Evolutionary conservation across 64 coral and sea anemone species (phyloP).

Genomic region (Pocillopora verrucosa): DNA sequence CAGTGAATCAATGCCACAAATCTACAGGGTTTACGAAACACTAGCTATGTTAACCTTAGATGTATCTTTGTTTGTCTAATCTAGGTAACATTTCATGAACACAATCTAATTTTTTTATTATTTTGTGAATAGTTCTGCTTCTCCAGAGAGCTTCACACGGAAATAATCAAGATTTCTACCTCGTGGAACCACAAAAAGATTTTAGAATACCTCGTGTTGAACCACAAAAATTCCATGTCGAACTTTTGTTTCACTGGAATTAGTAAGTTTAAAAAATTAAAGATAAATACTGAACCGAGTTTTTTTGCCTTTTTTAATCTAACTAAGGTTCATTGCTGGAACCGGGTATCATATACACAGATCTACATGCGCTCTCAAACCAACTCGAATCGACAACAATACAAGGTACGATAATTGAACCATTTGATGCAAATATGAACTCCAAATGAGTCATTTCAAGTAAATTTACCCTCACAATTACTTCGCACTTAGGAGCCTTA

Average conservation of each 20-base stretch:
- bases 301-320: too few relatives aligned
- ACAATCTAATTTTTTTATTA: too few relatives aligned
- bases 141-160: background rate
- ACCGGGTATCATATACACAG: slow-evolving; percentile 8
- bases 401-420: background rate
- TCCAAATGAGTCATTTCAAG: too few relatives aligned
- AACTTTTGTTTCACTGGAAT: too few relatives aligned
- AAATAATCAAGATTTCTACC: background rate
- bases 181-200: background rate
- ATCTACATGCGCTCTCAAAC: background rate
- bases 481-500: background rate
- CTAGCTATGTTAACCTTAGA: background rate
- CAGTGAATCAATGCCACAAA: background rate
- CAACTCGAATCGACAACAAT: background rate
- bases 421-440: background rate
- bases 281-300: too few relatives aligned
- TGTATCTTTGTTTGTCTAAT: background rate
- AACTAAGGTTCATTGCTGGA: background rate
- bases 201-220: background rate
- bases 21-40: background rate
- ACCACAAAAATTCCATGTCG: too few relatives aligned
- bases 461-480: too few relatives aligned
- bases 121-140: background rate
- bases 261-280: too few relatives aligned
- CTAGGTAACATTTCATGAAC: background rate